Evolutionary conservation across 2,797 vertebrate genomes (phyloP).

Genomic region (Anolis apletophallus): DNA sequence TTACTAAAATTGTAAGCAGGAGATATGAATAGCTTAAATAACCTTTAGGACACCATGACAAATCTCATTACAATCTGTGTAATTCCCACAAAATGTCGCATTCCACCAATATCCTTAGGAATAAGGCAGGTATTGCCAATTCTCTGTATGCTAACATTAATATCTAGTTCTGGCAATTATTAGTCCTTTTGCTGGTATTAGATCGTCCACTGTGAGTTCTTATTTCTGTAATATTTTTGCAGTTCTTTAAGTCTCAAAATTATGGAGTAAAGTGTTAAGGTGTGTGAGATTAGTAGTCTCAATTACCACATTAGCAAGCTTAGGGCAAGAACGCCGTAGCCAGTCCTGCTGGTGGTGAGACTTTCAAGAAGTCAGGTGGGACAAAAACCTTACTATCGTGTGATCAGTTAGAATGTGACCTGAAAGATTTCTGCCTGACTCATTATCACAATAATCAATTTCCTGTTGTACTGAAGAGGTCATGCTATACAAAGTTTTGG

Average conservation of each 20-base stretch:
- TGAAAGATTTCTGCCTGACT: not conserved
- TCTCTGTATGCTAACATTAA: not conserved
- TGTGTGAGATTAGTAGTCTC: not conserved
- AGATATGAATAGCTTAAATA: not conserved
- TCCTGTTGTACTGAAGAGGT: not conserved
- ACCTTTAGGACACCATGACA: not conserved
- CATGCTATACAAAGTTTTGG: not conserved
- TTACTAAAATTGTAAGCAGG: not conserved
- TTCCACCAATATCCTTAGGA: not conserved
- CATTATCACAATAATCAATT: not conserved
- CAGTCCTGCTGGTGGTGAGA: not conserved
- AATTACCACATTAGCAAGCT: too few species aligned
- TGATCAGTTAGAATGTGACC: not conserved
- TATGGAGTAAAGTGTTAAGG: too few species aligned
- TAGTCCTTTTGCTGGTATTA: not conserved
- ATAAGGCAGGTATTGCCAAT: too few species aligned
- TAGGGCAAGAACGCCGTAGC: not conserved
- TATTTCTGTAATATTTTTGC: not conserved
- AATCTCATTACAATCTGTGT: not conserved
- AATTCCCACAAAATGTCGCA: not conserved
- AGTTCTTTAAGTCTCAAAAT: too few species aligned
- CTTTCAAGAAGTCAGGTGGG: not conserved
- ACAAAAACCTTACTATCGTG: not conserved
- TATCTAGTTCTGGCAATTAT: not conserved
- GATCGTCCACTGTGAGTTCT: not conserved